Percentiles rank a stretch among this genome's conserved stretches.
Evolutionary conservation across 2,888 invertebrate genomes (phyloP).

Genomic region (Ceriagrion tenellum): DNA sequence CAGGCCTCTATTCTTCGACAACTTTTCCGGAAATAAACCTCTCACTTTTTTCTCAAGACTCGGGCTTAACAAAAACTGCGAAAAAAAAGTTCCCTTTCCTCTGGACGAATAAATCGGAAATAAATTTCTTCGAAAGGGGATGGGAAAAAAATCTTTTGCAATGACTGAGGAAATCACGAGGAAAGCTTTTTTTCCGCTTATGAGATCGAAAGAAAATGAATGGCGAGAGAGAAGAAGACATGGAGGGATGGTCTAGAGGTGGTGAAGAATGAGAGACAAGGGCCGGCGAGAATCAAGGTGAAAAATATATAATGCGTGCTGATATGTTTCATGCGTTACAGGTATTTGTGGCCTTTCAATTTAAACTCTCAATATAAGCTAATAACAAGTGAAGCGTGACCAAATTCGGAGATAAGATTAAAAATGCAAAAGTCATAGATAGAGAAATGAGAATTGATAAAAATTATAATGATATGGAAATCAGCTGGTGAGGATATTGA

Average conservation of each 20-base stretch:
- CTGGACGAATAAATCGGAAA: neutral
- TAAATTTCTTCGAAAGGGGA: neutral
- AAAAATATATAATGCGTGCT: no score
- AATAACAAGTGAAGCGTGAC: no score
- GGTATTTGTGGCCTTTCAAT: no score
- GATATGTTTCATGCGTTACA: no score
- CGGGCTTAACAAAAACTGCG: neutral
- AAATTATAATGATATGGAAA: no score
- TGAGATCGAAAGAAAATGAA: neutral
- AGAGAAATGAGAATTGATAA: no score
- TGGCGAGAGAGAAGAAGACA: neutral
- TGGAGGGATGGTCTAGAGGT: neutral
- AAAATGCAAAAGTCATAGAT: no score
- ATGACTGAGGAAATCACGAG: neutral
- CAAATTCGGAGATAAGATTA: no score
- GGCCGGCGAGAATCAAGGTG: no score
- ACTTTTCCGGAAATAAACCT: conserved; percentile 13
- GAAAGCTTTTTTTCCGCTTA: neutral
- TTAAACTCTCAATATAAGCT: no score
- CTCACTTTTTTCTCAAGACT: conserved; percentile 16
- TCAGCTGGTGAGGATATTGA: no score
- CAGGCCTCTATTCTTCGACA: neutral
- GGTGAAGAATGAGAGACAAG: neutral
- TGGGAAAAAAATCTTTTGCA: neutral
- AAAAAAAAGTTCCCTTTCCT: neutral